Evolutionary conservation across 2,888 invertebrate genomes (phyloP).

Genomic region (Ditylenchus weischeri): DNA sequence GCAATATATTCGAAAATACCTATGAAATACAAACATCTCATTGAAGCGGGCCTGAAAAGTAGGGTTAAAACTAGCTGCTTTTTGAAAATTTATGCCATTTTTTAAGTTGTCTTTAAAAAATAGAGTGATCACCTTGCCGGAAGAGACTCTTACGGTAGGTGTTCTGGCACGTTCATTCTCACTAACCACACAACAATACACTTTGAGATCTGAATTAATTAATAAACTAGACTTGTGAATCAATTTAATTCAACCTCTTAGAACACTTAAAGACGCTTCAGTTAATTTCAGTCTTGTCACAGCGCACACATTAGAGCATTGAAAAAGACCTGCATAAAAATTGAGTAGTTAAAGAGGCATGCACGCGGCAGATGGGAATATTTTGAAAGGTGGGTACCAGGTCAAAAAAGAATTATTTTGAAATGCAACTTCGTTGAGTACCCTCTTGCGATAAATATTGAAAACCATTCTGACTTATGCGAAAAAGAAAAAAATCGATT

Average conservation of each 20-base stretch:
- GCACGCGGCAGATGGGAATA: no score
- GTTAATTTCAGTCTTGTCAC: conserved; percentile 4
- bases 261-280: neutral
- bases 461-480: no score
- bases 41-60: conserved; percentile 8
- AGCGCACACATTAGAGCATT: conserved; percentile 3
- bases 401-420: no score
- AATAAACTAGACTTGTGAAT: neutral
- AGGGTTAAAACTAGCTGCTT: no score
- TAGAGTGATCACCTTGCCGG: neutral
- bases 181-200: conserved; percentile 17
- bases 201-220: conserved; percentile 18
- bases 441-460: no score
- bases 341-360: no score
- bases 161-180: conserved; percentile 17
- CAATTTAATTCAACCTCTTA: neutral
- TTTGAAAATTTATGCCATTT: no score
- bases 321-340: neutral
- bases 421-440: no score
- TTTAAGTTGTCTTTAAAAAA: no score
- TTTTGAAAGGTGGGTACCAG: no score
- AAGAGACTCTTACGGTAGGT: conserved; percentile 8
- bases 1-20: neutral
- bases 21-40: conserved; percentile 22
- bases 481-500: no score